A percentile compares a stretch with the other conserved stretches of the same genome.
Conservation (phyloP, 2,113 vertebrate species). For the Notarius quadriscutis region DNA sequence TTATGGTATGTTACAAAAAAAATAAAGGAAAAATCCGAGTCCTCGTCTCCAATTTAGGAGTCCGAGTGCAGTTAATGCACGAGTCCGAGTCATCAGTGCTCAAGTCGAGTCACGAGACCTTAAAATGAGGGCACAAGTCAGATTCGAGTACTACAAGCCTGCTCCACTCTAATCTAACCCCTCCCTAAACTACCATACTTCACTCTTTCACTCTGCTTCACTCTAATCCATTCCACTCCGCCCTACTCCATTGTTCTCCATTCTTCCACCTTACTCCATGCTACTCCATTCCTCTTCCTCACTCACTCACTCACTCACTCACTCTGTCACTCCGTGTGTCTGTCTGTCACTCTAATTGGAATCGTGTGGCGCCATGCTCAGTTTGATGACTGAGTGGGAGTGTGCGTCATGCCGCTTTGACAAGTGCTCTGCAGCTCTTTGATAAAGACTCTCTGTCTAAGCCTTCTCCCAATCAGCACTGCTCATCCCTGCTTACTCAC, state of each 20-base stretch:
- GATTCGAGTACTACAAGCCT: no score
- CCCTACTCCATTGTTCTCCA: not conserved
- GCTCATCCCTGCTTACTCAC: slow-evolving; percentile 39
- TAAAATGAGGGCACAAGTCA: no score
- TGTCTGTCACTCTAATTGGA: slow-evolving; percentile 48
- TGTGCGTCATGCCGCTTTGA: slow-evolving; percentile 35
- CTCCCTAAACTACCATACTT: not conserved
- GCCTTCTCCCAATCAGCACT: slow-evolving; percentile 34
- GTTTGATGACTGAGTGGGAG: slow-evolving; percentile 34
- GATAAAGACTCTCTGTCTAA: slow-evolving; percentile 46
- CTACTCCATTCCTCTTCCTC: not conserved
- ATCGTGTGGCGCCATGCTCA: slow-evolving; percentile 35
- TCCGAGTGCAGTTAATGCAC: no score
- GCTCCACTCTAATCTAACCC: not conserved
- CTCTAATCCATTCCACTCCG: not conserved
- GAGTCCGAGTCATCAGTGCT: no score
- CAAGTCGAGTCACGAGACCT: no score
- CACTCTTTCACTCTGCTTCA: not conserved
- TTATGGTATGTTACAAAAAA: no score
- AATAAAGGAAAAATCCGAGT: no score
- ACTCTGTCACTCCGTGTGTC: not conserved
- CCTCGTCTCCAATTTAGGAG: no score
- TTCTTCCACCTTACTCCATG: not conserved
- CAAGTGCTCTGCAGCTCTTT: slow-evolving; percentile 49
- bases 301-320: not conserved